Percentiles rank a stretch among this genome's conserved stretches.
Conservation (phyloP, 2,888 invertebrate genomes). For the Chironomus tentans region DNA sequence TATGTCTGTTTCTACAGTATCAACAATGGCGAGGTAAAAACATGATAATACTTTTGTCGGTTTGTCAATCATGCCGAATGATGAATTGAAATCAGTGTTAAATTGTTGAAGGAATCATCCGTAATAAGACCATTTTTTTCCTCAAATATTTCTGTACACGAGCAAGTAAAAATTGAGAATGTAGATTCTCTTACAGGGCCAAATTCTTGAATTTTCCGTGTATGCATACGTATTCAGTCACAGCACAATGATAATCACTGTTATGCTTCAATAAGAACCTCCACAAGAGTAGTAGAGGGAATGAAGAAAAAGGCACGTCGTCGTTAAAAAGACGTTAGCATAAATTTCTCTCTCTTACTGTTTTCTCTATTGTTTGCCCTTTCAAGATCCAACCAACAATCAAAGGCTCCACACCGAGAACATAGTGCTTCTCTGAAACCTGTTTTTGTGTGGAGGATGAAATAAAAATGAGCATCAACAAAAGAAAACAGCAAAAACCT, state of each 20-base stretch:
- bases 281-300: not conserved
- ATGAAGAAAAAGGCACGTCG: not conserved
- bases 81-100: no score
- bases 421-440: not conserved
- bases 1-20: no score
- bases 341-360: not conserved
- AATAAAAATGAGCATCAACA: not conserved
- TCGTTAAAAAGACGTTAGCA: slow-evolving; percentile 7
- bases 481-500: not conserved
- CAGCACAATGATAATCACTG: not conserved
- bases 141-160: not conserved
- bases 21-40: no score
- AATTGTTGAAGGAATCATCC: not conserved
- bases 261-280: not conserved
- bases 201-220: no score
- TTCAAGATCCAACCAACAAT: not conserved
- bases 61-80: no score
- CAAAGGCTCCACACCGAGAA: not conserved
- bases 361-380: not conserved
- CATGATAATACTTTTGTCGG: no score
- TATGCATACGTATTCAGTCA: not conserved
- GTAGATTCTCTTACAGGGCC: no score
- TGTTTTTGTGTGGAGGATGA: slow-evolving; percentile 3
- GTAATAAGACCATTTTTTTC: not conserved
- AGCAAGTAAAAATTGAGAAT: not conserved